Base-by-base conservation (phyloP, 1,140 invertebrate species). In the Oreohelix idahoensis region DNA sequence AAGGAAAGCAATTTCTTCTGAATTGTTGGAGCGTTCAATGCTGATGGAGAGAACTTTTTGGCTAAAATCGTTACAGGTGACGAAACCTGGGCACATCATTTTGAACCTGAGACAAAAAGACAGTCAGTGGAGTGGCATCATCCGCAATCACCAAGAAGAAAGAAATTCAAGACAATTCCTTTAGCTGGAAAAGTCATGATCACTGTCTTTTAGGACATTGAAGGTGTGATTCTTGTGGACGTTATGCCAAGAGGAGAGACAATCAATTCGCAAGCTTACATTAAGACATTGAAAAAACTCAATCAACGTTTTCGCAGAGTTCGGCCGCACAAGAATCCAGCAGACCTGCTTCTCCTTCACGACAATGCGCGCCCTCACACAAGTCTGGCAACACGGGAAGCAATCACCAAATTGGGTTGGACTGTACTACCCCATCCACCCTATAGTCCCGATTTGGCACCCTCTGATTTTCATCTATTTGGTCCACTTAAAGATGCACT, bases 211-310 rank as follows among this genome's bases (percentile, higher is more conserved):
- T 66, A 23, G 63, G 63, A 66, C 63, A 66, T 29, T 66, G 63
- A 66, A 66, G 63, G 51, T 58, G 51, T 58, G 51, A 11, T 29
- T 66, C 63, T 66, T 66, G 63, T 66, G 63, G 63, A 66, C 32
- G 63, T 66, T 66, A 66, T 66, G 29, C 29, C 63, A 66, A 66
- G 2, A 66, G 63, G 63, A 66, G 63, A 35, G 63, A 66, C 8
- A 66, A n/a, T n/a, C n/a, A n/a, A 32, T 66, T 66, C 29, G 63
- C n/a, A 66, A 66, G 63, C 63, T 66, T 66, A 32, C 63, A 66
- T 66, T 66, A 66, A 66, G n/a, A 66, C 63, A 66, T 66, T 66
- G 63, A 66, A 66, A 66, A 66, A 66, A 66, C 63, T 66, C n/a
- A 66, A 66, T 66, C 63, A 32, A 66, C 29, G 29, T 66, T 66